Evolutionary conservation across 2,113 vertebrate species (phyloP).

Genomic region (Forbesichthys agassizii): DNA sequence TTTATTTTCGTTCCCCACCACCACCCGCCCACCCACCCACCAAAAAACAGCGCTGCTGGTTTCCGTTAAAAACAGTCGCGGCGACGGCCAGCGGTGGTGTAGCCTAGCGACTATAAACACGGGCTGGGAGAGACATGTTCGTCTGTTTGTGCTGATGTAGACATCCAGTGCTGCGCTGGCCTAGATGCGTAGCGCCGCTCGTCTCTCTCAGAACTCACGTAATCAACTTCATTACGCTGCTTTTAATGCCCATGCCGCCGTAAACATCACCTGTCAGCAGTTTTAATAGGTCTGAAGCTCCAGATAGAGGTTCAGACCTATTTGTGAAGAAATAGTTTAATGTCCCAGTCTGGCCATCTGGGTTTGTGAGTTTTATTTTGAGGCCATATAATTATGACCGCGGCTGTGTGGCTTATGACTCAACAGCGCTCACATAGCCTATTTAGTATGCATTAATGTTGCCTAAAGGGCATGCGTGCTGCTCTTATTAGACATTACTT

Average conservation of each 20-base stretch:
- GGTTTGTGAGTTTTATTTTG: conserved; percentile 45
- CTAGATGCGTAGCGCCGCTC: neutral
- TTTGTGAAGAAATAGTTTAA: conserved; percentile 61
- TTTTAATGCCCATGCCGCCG: conserved; percentile 22
- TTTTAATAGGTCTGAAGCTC: conserved; percentile 41
- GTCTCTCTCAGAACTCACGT: conserved; percentile 7
- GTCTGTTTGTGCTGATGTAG: conserved; percentile 2
- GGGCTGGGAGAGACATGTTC: conserved; percentile 9
- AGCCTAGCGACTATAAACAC: conserved; percentile 51
- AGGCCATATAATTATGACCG: conserved; percentile 49
- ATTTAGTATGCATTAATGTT: conserved; percentile 59
- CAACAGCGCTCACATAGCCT: conserved; percentile 53
- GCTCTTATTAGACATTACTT: conserved; percentile 68
- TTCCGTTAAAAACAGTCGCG: conserved; percentile 50
- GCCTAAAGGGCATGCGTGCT: conserved; percentile 36
- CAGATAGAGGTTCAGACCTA: conserved; percentile 48
- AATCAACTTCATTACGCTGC: conserved; percentile 21
- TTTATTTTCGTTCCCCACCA: conserved; percentile 72
- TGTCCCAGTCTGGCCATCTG: conserved; percentile 44
- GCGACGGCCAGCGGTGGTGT: conserved; percentile 44
- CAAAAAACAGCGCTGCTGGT: conserved; percentile 1
- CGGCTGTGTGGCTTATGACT: conserved; percentile 40
- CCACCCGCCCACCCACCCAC: neutral
- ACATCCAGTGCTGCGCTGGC: conserved; percentile 4
- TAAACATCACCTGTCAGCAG: conserved; percentile 39